Evolutionary conservation across 2,113 vertebrate genomes (phyloP), one percentile per base, ranked within the genome.

Genomic region (Aythya baeri): DNA sequence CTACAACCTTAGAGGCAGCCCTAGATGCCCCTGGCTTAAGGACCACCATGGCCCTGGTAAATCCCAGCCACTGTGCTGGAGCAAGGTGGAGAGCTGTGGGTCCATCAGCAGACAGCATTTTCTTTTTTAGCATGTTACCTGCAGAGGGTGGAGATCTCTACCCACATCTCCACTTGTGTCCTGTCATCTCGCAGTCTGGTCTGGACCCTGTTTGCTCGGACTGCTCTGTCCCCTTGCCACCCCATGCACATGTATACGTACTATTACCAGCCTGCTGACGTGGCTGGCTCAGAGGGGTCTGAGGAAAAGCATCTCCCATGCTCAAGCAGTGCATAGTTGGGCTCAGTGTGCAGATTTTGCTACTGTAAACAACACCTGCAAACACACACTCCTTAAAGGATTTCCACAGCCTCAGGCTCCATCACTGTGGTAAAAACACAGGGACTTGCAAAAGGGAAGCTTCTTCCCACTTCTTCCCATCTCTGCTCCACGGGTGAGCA

Each of bases 401-500:
- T 31, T 12, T 41, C 3, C 21, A 11, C 34, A 59, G 7, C 2
- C 31, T 32, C 67, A 68, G 76, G 27, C 7, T 67, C 15, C 26
- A 3, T n/a, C 34, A 5, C 46, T 46, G 31, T 13, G 13, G 65
- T 49, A 36, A 63, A 65, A 68, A 80, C 12, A 27, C 31, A 55
- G 7, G 5, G 32, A 59, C 57, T 67, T 71, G 76, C 6, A 58
- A 32, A 89, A 81, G 29, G 6, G 22, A 27, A 91, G 26, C 23
- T 44, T 68, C 44, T 20, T 85, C 6, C 67, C 0, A 0, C n/a
- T 78, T 70, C 50, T 43, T 86, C 49, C 41, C 25, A 34, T 49
- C 17, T 80, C 44, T 80, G 38, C 41, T 66, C 31, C 38, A 11
- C 0, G 0, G 36, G 22, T 2, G 0, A 32, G 55, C 36, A 50